Base-by-base conservation (phyloP, 2,113 vertebrate genomes). In the Lophius piscatorius region DNA sequence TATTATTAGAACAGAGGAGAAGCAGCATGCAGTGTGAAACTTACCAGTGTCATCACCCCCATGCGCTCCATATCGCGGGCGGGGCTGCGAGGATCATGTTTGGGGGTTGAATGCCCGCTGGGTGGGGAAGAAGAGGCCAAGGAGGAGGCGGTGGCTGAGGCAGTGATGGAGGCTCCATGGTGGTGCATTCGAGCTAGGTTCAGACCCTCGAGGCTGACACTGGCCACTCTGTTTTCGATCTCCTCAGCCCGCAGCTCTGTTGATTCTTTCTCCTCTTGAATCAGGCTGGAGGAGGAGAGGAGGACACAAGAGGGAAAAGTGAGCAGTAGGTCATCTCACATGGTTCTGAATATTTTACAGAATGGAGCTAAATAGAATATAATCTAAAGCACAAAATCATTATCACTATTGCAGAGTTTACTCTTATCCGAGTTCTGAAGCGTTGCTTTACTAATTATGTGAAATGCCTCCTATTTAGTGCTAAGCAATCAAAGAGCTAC, bases 181-280 rank as follows among this genome's bases (percentile, higher is more conserved):
- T 96, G 87, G 45, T 97, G 97, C 49, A 95, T 92, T 47, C 96
- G 93, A 0, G 96, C 96, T 72, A 99, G 87, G 82, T 98, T 99
- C 54, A 99, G 89, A 6, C 97, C 97, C 87, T 99, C 97, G 2
- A 99, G 89, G 79, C 97, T 99, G 57, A 98, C 96, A 0, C 97
- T 98, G 48, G 96, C 96, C 52, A 99, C 97, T 33, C 97, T 93
- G 33, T 98, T 96, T 81, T 99, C 97, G 26, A 99, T 99, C 88
- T 99, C 97, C 84, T 99, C 97, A 0, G 97, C 97, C 64, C 97
- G 93, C 51, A 98, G 70, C 88, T 99, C 97, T 4, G 97, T 98
- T 0, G 97, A 98, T 87, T 99, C 97, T 81, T 99, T 99, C 91
- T 99, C 97, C 89, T 98, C 97, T 74, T 99, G 97, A 63, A 99